Percentiles rank a stretch among this genome's conserved stretches.
Evolutionary conservation across 2,888 invertebrate species (phyloP).

Genomic region (Gymnoscelis rufifasciata): DNA sequence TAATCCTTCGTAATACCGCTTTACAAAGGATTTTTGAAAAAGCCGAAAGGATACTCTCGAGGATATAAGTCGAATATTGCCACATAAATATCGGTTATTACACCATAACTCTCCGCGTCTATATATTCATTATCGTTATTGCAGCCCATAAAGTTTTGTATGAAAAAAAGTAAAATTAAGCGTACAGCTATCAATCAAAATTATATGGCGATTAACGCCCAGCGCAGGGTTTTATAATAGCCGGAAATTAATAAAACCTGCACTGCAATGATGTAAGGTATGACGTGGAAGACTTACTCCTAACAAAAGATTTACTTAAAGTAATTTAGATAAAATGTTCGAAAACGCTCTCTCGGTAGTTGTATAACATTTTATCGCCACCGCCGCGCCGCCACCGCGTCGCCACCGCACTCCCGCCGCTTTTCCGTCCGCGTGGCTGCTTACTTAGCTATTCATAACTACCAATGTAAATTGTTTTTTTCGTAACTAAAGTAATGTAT

Average conservation of each 20-base stretch:
- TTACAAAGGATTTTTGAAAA: conserved; percentile 10
- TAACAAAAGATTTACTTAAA: no score
- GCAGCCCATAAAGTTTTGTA: conserved; percentile 45
- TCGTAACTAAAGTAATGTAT: no score
- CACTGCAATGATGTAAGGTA: conserved; percentile 44
- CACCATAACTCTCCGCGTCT: conserved; percentile 43
- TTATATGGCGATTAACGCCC: conserved; percentile 59
- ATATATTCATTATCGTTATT: conserved; percentile 55
- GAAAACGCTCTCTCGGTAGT: no score
- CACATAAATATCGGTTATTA: conserved; percentile 40
- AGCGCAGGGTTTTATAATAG: conserved; percentile 42
- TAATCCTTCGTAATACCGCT: not conserved
- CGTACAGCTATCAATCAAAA: conserved; percentile 61
- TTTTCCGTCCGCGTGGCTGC: no score
- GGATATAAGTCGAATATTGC: conserved; percentile 34
- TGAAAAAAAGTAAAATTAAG: conserved; percentile 58
- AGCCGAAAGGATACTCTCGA: conserved; percentile 28
- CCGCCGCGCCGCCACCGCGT: no score
- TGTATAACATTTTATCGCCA: no score
- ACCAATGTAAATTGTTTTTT: no score
- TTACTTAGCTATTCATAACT: no score
- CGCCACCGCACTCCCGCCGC: no score
- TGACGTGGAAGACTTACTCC: conserved; percentile 30
- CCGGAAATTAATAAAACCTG: conserved; percentile 56
- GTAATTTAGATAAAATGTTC: no score